Conservation (phyloP, 2,113 vertebrate species). For the Chaenogobius annularis region DNA sequence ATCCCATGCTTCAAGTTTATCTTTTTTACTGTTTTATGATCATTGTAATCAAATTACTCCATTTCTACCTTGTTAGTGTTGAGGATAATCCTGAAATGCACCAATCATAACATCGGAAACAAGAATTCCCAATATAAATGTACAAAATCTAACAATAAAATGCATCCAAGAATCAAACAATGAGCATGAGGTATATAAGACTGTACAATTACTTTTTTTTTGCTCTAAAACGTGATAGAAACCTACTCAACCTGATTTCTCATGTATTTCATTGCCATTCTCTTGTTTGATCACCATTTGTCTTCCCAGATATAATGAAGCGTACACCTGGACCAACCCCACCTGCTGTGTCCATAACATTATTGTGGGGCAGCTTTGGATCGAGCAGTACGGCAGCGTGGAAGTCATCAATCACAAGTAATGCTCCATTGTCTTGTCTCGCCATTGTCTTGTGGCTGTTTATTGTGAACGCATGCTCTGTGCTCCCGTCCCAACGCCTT, state of each 20-base stretch:
- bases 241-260: neutral
- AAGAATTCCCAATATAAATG: neutral
- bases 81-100: too few species aligned
- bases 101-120: too few species aligned
- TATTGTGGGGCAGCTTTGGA: slow-evolving; percentile 97
- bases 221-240: neutral
- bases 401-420: slow-evolving; percentile 98
- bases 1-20: too few species aligned
- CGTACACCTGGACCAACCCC: slow-evolving; percentile 98
- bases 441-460: neutral
- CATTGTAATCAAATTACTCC: too few species aligned
- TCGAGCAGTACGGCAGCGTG: slow-evolving; percentile 95
- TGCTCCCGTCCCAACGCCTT: neutral
- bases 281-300: neutral
- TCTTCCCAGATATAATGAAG: slow-evolving; percentile 85
- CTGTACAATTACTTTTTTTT: neutral
- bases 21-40: too few species aligned
- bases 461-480: slow-evolving; percentile 9
- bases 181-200: too few species aligned
- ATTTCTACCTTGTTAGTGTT: too few species aligned
- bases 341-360: slow-evolving; percentile 97
- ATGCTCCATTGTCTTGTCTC: slow-evolving; percentile 31
- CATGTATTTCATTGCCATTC: neutral
- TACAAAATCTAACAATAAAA: neutral
- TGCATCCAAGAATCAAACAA: neutral